phyloP scores from a whole-genome alignment of 2,888 invertebrate genomes.

The Patella ulyssiponensis region DNA sequence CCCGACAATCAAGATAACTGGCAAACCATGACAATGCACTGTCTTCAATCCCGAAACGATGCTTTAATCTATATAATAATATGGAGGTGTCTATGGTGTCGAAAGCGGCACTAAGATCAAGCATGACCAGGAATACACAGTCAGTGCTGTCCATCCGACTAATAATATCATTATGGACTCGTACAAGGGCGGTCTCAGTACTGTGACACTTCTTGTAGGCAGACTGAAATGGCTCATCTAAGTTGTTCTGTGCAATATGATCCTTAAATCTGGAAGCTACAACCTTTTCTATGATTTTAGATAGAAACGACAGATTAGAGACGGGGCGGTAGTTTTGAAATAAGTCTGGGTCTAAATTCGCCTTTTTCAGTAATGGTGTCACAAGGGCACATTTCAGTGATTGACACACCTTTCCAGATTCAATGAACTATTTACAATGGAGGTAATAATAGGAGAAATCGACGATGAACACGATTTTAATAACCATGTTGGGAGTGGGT shows the following conservation, averaged over 20 bases:
- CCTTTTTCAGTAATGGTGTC: neutral
- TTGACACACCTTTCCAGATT: neutral
- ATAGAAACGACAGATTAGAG: neutral
- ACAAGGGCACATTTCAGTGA: neutral
- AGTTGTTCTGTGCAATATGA: no score
- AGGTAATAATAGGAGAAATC: neutral
- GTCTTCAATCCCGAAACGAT: neutral
- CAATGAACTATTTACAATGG: neutral
- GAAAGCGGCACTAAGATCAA: neutral
- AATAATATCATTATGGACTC: slow-evolving; percentile 1
- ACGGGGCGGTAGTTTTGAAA: neutral
- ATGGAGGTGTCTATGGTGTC: slow-evolving; percentile 8
- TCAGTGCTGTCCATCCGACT: neutral
- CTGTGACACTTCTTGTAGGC: no score
- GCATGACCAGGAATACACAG: no score
- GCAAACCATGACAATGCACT: neutral
- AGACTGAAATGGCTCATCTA: no score
- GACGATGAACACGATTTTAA: neutral
- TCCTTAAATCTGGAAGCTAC: no score
- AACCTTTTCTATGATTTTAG: no score
- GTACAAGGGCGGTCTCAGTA: no score
- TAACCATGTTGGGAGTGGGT: slow-evolving; percentile 7
- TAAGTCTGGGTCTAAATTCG: neutral
- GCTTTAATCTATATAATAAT: slow-evolving; percentile 3
- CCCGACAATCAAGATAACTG: neutral